Evolutionary conservation across 1,140 invertebrate species (phyloP), one percentile per base, ranked within the genome.

Genomic region (Danaus melanippus): DNA sequence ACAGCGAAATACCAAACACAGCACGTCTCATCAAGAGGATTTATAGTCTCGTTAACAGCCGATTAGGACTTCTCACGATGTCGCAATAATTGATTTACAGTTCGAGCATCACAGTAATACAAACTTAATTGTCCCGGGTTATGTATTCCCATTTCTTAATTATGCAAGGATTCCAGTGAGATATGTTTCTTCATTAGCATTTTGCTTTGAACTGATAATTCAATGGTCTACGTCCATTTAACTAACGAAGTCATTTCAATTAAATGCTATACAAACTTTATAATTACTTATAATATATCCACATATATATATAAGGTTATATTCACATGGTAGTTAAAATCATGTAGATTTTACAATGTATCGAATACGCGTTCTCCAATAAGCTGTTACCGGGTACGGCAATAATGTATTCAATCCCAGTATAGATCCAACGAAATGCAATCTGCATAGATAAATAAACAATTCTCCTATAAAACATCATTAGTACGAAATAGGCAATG

Each of bases 361-460:
- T 32, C 21, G 2, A 32, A 32, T 32, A 32, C 6, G 21, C 21
- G 21, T 32, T 32, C 21, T 59, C 43, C 12, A 17, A 41, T 49
- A n/a, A 21, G 42, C 48, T 57, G 46, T 32, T 40, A 40, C 57
- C 57, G 42, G 54, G 54, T 59, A 59, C 44, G 57, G 57, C 57
- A 59, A 43, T 50, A 59, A 59, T 59, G 42, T 59, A 59, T 59
- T 59, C 57, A 11, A 50, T 39, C 11, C 50, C 42, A 43, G 52
- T 66, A 74, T 66, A 69, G 21, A 32, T 32, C 21, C 21, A 32
- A 64, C 60, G 51, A 58, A 64, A 65, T 50, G 60, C 69, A 70
- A 74, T 74, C 69, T 67, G 57, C 58, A 55, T 59, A 17, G 71
- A 74, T 74, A 74, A 64, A 62, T 60, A 57, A 65, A 69, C 68